A percentile compares a stretch with the other conserved stretches of the same genome.
Conservation (phyloP, 2,888 invertebrate species). For the Petrolisthes manimaculis region DNA sequence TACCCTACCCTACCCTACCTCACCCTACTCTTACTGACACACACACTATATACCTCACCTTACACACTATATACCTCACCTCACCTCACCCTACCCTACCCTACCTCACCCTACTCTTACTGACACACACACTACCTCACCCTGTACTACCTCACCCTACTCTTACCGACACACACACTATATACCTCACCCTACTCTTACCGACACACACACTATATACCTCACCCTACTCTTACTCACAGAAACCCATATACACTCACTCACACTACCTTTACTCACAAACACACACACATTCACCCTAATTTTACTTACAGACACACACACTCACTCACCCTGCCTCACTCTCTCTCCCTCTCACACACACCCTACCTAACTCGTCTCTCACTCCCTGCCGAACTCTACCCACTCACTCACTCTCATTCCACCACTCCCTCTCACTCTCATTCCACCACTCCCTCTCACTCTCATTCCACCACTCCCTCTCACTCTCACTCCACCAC, state of each 20-base stretch:
- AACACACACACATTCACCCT: background rate
- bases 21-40: too few species aligned
- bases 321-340: background rate
- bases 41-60: slow-evolving; percentile 1
- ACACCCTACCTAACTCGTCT: background rate
- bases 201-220: background rate
- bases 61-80: background rate
- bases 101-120: background rate
- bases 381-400: background rate
- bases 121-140: background rate
- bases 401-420: background rate
- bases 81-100: background rate
- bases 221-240: background rate
- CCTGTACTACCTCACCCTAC: background rate
- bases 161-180: background rate
- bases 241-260: background rate
- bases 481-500: background rate
- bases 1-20: background rate
- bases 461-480: background rate
- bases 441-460: background rate
- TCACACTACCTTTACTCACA: background rate
- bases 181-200: background rate
- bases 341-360: background rate
- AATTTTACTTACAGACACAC: background rate
- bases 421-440: background rate